These are phyloP conservation scores for Pseudobourletiella spinata DNA, from an alignment of 1,140 invertebrate genomes.

Conservation along the genomic window DNA sequence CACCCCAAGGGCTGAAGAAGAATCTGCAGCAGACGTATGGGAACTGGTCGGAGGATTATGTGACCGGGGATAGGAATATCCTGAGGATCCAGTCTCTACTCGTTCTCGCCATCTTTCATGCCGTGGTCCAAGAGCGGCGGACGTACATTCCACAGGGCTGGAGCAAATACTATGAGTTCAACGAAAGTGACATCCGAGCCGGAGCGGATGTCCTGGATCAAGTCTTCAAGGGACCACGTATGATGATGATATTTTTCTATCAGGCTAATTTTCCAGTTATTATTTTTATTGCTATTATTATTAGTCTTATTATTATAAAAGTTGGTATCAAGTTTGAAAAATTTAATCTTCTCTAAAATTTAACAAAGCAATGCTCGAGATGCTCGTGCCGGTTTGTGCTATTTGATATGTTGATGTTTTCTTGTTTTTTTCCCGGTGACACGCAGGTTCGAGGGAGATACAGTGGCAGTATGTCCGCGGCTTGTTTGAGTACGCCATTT, in stretches of 20 bases:
- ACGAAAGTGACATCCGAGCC: slow-evolving; percentile 68
- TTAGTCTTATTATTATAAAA: too few relatives aligned
- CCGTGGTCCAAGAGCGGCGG: slow-evolving; percentile 76
- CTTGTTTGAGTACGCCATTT: slow-evolving; percentile 70
- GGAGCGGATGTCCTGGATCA: slow-evolving; percentile 53
- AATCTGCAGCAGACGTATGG: slow-evolving; percentile 53
- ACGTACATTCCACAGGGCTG: slow-evolving; percentile 79
- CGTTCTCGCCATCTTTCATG: slow-evolving; percentile 70
- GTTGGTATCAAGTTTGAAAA: too few relatives aligned
- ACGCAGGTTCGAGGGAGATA: slow-evolving; percentile 37
- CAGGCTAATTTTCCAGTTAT: too few relatives aligned
- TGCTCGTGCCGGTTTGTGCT: too few relatives aligned
- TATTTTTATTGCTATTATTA: too few relatives aligned
- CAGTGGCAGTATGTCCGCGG: slow-evolving; percentile 73
- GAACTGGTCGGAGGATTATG: slow-evolving; percentile 48
- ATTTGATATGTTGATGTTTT: too few relatives aligned
- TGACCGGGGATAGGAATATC: slow-evolving; percentile 44
- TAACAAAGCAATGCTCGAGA: too few relatives aligned
- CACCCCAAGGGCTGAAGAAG: slow-evolving; percentile 58
- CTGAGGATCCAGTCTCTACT: slow-evolving; percentile 52
- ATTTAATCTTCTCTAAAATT: too few relatives aligned
- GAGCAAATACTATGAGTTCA: slow-evolving; percentile 86
- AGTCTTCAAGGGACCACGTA: slow-evolving; percentile 28
- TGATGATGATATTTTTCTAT: slow-evolving; percentile 4
- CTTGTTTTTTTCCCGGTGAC: too few relatives aligned